Base-by-base conservation (phyloP, 2,797 vertebrate genomes). In the Microcaecilia unicolor region DNA sequence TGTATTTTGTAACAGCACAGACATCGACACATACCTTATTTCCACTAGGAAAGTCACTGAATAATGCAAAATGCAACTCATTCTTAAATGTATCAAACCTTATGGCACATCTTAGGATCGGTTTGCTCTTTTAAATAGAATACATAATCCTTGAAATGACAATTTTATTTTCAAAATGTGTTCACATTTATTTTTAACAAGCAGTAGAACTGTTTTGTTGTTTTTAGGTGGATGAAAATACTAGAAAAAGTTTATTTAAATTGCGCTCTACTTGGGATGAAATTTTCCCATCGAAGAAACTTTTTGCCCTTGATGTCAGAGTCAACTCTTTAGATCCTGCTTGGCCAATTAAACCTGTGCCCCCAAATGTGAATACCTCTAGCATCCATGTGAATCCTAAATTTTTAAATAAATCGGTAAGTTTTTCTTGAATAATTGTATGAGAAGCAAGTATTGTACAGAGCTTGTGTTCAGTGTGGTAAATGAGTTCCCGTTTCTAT, bases 351-450 rank as follows among this genome's bases (percentile, higher is more conserved):
- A 97, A 97, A 66, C 91, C 89, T 52, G 84, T 97, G 25, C 92
- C 93, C 37, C 91, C 90, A 59, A 93, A 90, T 55, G 85, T 91
- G 74, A 96, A 94, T 55, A 87, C 79, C 58, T 81, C 92, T 78
- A 98, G 93, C 80, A 98, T 99, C 72, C 96, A 98, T 44, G 92
- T 98, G 77, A 99, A 99, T 79, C 96, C 95, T 48, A 93, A 92
- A 74, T 98, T 99, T 78, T 77, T 98, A 62, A 98, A 74, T 64
- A 83, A 97, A 58, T 90, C 89, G 91, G 95, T 99, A 85, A 88
- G 89, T 80, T 58, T 58, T 56, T 25, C 28, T 52, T 25, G 28
- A 37, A 31, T 55, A 37, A 31, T 55, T n/a, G n/a, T n/a, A n/a
- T n/a, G n/a, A n/a, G n/a, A n/a, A n/a, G n/a, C n/a, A n/a, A n/a